These are phyloP conservation scores for Microplitis demolitor DNA, from an alignment of 1,140 invertebrate genomes.

Conservation along the genomic window DNA sequence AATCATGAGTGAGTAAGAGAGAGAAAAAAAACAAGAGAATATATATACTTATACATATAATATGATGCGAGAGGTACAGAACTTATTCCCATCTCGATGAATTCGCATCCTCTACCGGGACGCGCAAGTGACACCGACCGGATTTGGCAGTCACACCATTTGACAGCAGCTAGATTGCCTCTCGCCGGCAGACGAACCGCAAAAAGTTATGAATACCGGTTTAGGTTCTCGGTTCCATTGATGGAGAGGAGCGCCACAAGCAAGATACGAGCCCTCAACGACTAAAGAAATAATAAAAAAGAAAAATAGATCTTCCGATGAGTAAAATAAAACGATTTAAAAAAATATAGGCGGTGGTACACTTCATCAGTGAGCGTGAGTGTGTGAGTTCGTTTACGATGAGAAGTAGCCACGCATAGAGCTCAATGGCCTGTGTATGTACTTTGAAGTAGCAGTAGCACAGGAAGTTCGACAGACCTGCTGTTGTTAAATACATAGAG, in stretches of 20 bases:
- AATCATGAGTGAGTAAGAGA: neutral
- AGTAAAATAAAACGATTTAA: constrained; percentile 14
- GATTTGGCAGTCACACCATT: constrained; percentile 50
- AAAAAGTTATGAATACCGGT: constrained; percentile 50
- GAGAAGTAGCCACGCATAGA: too few species aligned
- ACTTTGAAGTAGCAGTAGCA: constrained; percentile 4
- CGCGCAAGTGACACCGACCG: constrained; percentile 39
- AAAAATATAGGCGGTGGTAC: neutral
- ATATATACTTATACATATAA: neutral
- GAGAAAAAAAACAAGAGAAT: neutral
- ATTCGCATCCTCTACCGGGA: neutral
- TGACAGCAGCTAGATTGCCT: constrained; percentile 47
- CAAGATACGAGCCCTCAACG: neutral
- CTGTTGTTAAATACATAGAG: constrained; percentile 32
- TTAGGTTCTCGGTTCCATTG: constrained; percentile 35
- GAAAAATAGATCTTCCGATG: constrained; percentile 5
- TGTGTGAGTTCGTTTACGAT: too few species aligned
- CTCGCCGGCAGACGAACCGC: constrained; percentile 44
- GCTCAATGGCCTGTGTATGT: too few species aligned
- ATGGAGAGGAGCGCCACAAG: neutral
- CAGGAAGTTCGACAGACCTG: constrained; percentile 50
- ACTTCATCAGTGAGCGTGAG: too few species aligned
- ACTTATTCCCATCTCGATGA: constrained; percentile 2
- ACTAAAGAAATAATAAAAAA: neutral
- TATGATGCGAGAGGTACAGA: neutral